Base-by-base conservation (phyloP, 2,113 vertebrate genomes). In the Capra hircus region DNA sequence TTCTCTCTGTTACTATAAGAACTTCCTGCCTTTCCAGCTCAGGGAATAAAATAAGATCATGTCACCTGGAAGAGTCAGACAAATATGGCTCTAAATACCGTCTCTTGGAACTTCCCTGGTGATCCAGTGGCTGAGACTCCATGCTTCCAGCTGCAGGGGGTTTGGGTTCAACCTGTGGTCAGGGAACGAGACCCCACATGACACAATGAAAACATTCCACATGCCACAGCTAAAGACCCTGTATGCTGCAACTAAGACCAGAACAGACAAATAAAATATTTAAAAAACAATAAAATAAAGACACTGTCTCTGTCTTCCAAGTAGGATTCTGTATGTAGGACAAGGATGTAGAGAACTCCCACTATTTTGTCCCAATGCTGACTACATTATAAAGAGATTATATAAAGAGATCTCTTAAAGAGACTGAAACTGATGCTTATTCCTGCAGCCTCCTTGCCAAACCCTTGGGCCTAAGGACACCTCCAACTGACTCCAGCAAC, bases 11-110 rank as follows among this genome's bases (percentile, higher is more conserved):
- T 94, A 45, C 33, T 85, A 17, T 48, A 48, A 50, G 45, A 80
- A 50, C 59, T 40, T 50, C 36, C 50, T 81, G 25, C 30, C 23
- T 91, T 19, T 91, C 19, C 5, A 48, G 30, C 8, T 88, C 25
- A 33, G 14, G 87, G 14, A 19, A 50, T 64, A 64, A 95, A 87
- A 74, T 82, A 60, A 93, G 11, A 21, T 84, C n/a, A 93, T 23
- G 21, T 59, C 16, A 84, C 28, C 5, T 60, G 30, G 64, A 81
- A 95, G 6, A 83, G 45, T 62, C 25, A 85, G 62, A 36, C 43
- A 64, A 57, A 55, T 81, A 7, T 43, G n/a, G 13, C 9, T 85
- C 30, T 30, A n/a, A 53, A 74, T 13, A 40, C 67, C 2, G 0
- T 6, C 36, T 40, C 67, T 40, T 74, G 19, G n/a, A 23, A 40